Percentiles rank a stretch among this genome's conserved stretches.
Evolutionary conservation across 2,113 vertebrate genomes (phyloP).

Genomic region (Puffinus mauretanicus): DNA sequence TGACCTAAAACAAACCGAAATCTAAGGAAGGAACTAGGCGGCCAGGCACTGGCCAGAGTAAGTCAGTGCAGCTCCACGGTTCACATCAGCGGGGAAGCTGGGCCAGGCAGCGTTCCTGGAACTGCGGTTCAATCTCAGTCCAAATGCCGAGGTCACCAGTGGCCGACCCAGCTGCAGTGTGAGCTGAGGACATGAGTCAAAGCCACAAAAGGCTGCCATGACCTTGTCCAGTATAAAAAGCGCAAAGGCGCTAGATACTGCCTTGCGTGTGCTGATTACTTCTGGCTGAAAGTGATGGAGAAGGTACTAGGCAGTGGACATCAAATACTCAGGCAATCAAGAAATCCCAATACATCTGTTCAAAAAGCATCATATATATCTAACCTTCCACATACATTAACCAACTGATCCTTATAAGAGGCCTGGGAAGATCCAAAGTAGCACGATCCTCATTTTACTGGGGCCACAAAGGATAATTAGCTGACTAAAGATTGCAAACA

Average conservation of each 20-base stretch:
- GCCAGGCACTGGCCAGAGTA: neutral
- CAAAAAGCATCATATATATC: neutral
- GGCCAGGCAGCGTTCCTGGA: slow-evolving; percentile 2
- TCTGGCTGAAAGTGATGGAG: neutral
- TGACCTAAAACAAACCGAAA: neutral
- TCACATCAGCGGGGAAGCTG: neutral
- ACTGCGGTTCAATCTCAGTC: neutral
- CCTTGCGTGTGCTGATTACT: neutral
- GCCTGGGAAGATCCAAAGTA: neutral
- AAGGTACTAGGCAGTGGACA: neutral
- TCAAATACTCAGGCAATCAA: neutral
- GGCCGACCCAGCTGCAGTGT: neutral
- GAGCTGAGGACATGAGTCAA: neutral
- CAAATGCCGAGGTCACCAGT: neutral
- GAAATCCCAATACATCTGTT: neutral
- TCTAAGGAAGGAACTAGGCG: neutral
- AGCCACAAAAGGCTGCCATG: neutral
- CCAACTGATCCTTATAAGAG: neutral
- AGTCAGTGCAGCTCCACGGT: neutral
- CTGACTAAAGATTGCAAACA: neutral
- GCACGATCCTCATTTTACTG: neutral
- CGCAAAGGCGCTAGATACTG: neutral
- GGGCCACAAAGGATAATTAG: neutral
- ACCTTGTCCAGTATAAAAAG: neutral
- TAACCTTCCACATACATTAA: neutral